Evolutionary conservation across 1,140 invertebrate genomes (phyloP).

Genomic region (Bicyclus anynana): DNA sequence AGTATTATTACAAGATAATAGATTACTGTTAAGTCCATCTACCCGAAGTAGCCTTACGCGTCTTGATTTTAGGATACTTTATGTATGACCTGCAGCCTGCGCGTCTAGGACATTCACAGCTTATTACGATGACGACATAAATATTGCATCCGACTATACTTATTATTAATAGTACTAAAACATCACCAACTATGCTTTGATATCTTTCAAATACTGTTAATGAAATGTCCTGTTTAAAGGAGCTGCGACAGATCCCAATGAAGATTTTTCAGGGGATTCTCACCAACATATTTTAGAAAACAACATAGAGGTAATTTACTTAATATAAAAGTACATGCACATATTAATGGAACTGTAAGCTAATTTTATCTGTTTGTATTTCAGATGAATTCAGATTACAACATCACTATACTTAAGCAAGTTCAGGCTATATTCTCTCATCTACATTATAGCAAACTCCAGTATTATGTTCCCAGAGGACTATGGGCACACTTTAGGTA

Average conservation of each 20-base stretch:
- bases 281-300: slow-evolving; percentile 72
- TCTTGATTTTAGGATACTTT: too few relatives aligned
- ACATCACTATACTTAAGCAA: slow-evolving; percentile 97
- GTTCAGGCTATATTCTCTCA: slow-evolving; percentile 99
- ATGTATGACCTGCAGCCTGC: too few relatives aligned
- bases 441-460: slow-evolving; percentile 95
- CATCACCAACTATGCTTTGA: too few relatives aligned
- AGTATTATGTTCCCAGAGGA: slow-evolving; percentile 97
- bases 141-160: too few relatives aligned
- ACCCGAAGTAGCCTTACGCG: too few relatives aligned
- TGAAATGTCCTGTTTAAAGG: slow-evolving; percentile 69
- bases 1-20: too few relatives aligned
- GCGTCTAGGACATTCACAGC: too few relatives aligned
- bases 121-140: too few relatives aligned
- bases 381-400: slow-evolving; percentile 88
- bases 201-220: too few relatives aligned
- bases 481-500: slow-evolving; percentile 99
- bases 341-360: neutral
- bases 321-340: neutral
- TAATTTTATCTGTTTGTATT: slow-evolving; percentile 30
- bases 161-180: too few relatives aligned
- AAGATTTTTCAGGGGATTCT: slow-evolving; percentile 92
- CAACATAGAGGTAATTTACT: slow-evolving; percentile 52
- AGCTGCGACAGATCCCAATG: slow-evolving; percentile 91
- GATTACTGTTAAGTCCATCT: too few relatives aligned